A percentile compares a stretch with the other conserved stretches of the same genome.
These are phyloP conservation scores for Hydropsyche tenuis DNA, from an alignment of 1,140 invertebrate species.

Conservation along the genomic window DNA sequence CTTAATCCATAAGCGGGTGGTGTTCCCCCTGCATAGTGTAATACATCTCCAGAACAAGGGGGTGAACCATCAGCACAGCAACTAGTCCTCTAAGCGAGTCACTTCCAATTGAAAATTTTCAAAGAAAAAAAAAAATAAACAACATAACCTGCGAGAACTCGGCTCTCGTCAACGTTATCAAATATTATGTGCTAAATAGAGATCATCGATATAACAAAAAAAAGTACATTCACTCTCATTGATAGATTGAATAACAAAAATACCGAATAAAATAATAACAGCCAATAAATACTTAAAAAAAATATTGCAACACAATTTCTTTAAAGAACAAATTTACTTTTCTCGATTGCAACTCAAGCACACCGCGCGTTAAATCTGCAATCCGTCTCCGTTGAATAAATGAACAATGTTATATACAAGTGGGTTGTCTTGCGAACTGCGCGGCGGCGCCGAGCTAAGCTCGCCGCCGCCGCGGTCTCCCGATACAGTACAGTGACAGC, in stretches of 20 bases:
- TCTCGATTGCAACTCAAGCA: slow-evolving; percentile 40
- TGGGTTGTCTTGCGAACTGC: slow-evolving; percentile 34
- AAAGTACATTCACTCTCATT: slow-evolving; percentile 38
- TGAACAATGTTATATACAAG: slow-evolving; percentile 35
- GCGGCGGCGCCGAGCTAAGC: neutral
- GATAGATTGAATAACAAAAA: slow-evolving; percentile 44
- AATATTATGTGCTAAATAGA: slow-evolving; percentile 29
- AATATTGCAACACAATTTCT: slow-evolving; percentile 51
- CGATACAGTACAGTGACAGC: slow-evolving; percentile 37
- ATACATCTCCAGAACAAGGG: slow-evolving; percentile 61
- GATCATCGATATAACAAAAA: slow-evolving; percentile 44
- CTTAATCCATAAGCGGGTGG: slow-evolving; percentile 50
- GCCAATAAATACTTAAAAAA: slow-evolving; percentile 51
- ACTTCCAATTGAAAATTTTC: slow-evolving; percentile 25
- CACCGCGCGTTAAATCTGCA: slow-evolving; percentile 34
- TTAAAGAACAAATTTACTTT: slow-evolving; percentile 47
- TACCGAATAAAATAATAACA: slow-evolving; percentile 50
- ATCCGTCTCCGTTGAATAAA: slow-evolving; percentile 34
- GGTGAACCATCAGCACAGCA: slow-evolving; percentile 49
- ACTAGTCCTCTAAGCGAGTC: slow-evolving; percentile 30
- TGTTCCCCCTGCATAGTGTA: slow-evolving; percentile 60
- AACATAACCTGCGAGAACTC: slow-evolving; percentile 19
- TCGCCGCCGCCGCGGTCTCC: slow-evolving; percentile 5
- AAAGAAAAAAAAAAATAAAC: slow-evolving; percentile 21
- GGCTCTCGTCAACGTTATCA: neutral